Evolutionary conservation across 23 tunicate genomes (phyloP), one percentile per base, ranked within the genome.

Genomic region (Ciona savignyi): DNA sequence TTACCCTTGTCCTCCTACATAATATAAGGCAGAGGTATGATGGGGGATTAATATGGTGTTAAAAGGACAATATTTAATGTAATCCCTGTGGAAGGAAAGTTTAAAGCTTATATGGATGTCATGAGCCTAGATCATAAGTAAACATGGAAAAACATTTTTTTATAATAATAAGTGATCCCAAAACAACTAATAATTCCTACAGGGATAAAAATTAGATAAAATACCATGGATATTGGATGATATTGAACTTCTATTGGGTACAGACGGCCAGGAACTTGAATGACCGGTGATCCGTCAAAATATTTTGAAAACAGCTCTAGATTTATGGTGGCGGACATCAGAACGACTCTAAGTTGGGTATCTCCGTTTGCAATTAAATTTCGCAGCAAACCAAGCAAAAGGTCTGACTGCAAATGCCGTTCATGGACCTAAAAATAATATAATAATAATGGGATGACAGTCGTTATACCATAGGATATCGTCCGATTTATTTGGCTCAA

Each of bases 291-390:
- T 20, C 82, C 95, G 72, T 74, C 29, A 70, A 93, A 93, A 48
- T 93, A 93, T 15, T 79, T 74, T 21, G 82, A 73, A 74, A 93
- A 93, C 23, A 93, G 67, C 60, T 93, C 81, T 2, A 93, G 78
- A 66, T 93, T 93, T 31, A 93, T 93, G 24, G 98, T 93, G 61
- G 98, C 98, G 4, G 98, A 93, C 98, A 93, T 93, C 23, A 93
- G 81, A 0, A 93, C 82, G 1, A 93, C 21, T 9, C 92, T 72
- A 49, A 93, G 24, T 20, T 86, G 74, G 62, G 79, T 63, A 31
- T 67, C 60, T 56, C 62, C 62, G 0, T 25, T 48, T 33, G 69
- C 30, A 0, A 86, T 65, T 35, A 93, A 70, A 74, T 77, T 78
- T 32, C 81, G 66, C 9, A 93, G 51, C 74, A 93, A 66, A 4